Base-by-base conservation (phyloP, 2,113 vertebrate species). In the Columbina picui region DNA sequence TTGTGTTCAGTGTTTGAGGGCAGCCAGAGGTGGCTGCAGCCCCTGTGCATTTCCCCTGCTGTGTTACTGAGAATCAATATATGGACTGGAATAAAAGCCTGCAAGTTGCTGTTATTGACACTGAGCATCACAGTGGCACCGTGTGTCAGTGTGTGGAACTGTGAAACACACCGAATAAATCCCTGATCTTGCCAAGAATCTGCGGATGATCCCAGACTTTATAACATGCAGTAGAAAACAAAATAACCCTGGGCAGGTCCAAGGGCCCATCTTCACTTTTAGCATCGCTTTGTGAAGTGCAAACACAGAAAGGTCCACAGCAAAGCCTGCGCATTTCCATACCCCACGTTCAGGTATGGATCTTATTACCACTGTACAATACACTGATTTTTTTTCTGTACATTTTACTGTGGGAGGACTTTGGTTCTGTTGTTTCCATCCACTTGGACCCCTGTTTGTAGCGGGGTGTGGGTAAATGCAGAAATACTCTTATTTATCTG, bases 381-480 rank as follows among this genome's bases (percentile, higher is more conserved):
- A 4, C 52, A 1, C 14, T 0, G 0, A 1, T 5, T 5, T n/a
- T 6, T 6, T 4, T 32, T 18, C 52, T 3, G 3, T 5, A 0
- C 22, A 3, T 53, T 38, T 32, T 13, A 7, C 41, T 7, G 49
- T 4, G 26, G 68, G 22, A 41, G 67, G 77, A 12, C 36, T 17
- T 63, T 12, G 29, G n/a, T 36, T n/a, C 67, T 25, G n/a, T 4
- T 6, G 0, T 70, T 36, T 39, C 59, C 20, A 3, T 34, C 8
- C 69, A 5, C n/a, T 4, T 43, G 21, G 70, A 13, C 34, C 32
- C 41, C 69, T 9, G 69, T 4, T 3, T 16, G 3, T 20, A 10
- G 70, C 21, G 73, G 87, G 92, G 27, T 84, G 65, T 39, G 34
- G 57, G 71, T 11, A n/a, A 25, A 8, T 19, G 85, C 93, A 68